A percentile compares a stretch with the other conserved stretches of the same genome.
These are phyloP conservation scores for Elephantulus edwardii DNA, from an alignment of 2,113 vertebrate species.

Conservation along the genomic window DNA sequence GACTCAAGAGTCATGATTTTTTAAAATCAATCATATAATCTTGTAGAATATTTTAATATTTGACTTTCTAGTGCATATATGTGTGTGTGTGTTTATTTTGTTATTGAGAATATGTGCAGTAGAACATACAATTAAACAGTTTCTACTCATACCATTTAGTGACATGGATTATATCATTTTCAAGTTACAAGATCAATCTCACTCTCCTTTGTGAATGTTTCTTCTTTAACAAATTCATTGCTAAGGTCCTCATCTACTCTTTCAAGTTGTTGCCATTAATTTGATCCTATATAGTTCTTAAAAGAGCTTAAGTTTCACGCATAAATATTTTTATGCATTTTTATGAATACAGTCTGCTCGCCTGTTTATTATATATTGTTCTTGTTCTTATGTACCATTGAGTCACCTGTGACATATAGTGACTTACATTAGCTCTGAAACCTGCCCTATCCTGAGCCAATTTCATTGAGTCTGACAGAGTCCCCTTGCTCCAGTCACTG, in stretches of 20 bases:
- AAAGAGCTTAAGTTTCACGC: background rate
- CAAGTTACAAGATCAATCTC: background rate
- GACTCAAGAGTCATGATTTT: no score
- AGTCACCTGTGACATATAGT: no score
- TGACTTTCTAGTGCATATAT: background rate
- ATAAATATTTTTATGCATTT: accelerated
- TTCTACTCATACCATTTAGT: background rate
- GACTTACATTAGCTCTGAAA: no score
- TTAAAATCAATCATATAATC: accelerated
- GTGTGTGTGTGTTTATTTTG: no score
- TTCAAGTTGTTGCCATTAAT: background rate
- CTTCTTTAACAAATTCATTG: background rate
- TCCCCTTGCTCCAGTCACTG: no score
- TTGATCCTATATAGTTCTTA: background rate
- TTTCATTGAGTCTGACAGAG: no score
- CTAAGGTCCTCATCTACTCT: background rate
- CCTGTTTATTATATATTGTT: accelerated
- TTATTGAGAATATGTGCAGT: no score
- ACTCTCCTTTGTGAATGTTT: background rate
- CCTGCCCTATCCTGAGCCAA: no score
- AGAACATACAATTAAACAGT: background rate
- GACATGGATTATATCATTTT: background rate
- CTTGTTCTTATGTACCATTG: no score
- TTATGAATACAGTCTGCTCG: background rate
- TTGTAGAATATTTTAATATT: no score